Base-by-base conservation (phyloP, 2,888 invertebrate species). In the Platynereis dumerilii region DNA sequence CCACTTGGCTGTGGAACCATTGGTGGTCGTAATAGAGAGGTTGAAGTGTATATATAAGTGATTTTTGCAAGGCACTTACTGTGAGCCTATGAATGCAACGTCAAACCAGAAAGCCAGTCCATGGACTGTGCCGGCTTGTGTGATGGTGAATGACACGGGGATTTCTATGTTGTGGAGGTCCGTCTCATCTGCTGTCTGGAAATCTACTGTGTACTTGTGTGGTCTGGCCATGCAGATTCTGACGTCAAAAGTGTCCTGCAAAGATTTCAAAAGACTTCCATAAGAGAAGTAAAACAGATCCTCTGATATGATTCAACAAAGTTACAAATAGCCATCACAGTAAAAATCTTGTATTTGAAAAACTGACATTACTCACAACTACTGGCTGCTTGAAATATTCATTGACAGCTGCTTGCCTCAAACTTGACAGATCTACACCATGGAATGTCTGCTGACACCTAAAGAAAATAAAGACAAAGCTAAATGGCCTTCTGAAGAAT, bases 51-150 rank as follows among this genome's bases (percentile, higher is more conserved):
- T n/a, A n/a, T n/a, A n/a, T n/a, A n/a, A n/a, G n/a, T n/a, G n/a
- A n/a, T n/a, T n/a, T n/a, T n/a, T n/a, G n/a, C 22, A n/a, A 12
- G 44, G 24, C 15, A 75, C 81, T 78, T 76, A 86, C 85, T 76
- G 79, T 59, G 79, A 75, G 44, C 98, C 97, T 66, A 92, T 90
- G 86, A 99, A 98, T 72, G 96, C 91, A 27, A 98, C 97, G 86
- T 99, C 97, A 84, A 99, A 99, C 98, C 99, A 99, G 86, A 99
- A 98, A 22, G 98, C 98, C 71, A 99, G 87, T 1, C 98, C 98
- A 79, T 99, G 98, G 73, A 97, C 92, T 58, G 94, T 93, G 28
- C 96, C 96, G 0, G 96, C 92, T 84, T 95, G 93, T 75, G 93
- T 87, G 75, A 96, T 88, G 78, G 92, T 92, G 87, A 96, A 98